Conservation (phyloP, 1,140 invertebrate genomes). For the Saccostrea echinata region DNA sequence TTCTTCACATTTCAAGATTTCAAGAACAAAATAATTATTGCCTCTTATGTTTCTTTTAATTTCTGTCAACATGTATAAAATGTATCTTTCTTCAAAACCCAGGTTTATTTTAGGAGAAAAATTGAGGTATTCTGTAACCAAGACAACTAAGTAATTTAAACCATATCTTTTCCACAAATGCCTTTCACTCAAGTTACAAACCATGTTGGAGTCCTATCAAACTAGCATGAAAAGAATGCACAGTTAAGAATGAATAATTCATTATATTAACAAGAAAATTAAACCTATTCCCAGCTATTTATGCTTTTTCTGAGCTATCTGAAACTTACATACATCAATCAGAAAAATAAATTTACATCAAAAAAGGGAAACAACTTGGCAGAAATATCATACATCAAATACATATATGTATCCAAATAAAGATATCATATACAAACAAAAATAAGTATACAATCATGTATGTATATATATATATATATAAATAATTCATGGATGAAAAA, state of each 20-base stretch:
- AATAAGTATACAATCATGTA: conserved; percentile 22
- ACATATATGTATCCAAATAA: conserved; percentile 27
- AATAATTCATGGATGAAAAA: conserved; percentile 14
- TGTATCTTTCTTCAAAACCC: too few species aligned
- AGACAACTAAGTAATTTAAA: neutral
- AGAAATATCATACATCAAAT: conserved; percentile 26
- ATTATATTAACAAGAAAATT: neutral
- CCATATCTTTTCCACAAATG: neutral
- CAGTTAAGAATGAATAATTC: neutral
- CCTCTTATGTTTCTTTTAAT: too few species aligned
- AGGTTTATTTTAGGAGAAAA: too few species aligned
- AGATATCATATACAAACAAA: conserved; percentile 14
- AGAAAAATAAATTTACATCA: conserved; percentile 21
- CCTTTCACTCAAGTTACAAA: neutral
- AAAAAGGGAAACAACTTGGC: neutral
- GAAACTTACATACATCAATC: neutral
- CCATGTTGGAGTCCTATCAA: neutral
- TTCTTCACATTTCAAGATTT: too few species aligned
- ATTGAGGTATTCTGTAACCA: too few species aligned
- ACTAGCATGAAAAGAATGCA: neutral
- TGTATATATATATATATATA: conserved; percentile 22
- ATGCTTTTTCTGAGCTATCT: neutral
- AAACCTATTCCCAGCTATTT: neutral
- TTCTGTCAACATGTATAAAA: too few species aligned
- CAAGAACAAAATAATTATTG: too few species aligned